A percentile compares a stretch with the other conserved stretches of the same genome.
These are phyloP conservation scores for Rhombomys opimus DNA, from an alignment of 2,113 vertebrate species.

Conservation along the genomic window DNA sequence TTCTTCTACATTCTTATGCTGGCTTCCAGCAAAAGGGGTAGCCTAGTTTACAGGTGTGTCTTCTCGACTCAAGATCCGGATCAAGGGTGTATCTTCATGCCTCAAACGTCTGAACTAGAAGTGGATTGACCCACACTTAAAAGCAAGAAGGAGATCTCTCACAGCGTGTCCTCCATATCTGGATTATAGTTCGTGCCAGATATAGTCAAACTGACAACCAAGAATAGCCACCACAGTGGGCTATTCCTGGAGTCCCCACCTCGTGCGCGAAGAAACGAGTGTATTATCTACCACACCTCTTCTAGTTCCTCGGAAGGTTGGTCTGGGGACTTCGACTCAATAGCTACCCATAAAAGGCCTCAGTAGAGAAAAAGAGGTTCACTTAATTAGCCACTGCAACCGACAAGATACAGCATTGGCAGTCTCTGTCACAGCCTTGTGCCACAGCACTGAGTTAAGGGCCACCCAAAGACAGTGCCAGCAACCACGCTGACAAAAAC, in stretches of 20 bases:
- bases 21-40: background rate
- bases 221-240: background rate
- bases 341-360: background rate
- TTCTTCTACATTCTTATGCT: background rate
- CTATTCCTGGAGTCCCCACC: background rate
- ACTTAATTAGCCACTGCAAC: background rate
- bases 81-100: background rate
- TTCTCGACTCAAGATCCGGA: background rate
- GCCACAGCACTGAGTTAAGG: background rate
- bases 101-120: background rate
- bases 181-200: background rate
- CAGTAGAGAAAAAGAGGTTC: background rate
- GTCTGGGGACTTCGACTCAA: background rate
- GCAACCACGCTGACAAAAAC: background rate
- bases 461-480: background rate
- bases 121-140: background rate
- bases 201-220: background rate
- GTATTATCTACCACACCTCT: background rate
- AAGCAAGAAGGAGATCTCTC: background rate
- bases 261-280: background rate
- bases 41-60: background rate
- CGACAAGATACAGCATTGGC: background rate
- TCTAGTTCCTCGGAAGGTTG: background rate
- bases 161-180: background rate
- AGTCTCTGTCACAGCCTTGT: background rate